Base-by-base conservation (phyloP, 2,113 vertebrate genomes). In the Megaptera novaeangliae region DNA sequence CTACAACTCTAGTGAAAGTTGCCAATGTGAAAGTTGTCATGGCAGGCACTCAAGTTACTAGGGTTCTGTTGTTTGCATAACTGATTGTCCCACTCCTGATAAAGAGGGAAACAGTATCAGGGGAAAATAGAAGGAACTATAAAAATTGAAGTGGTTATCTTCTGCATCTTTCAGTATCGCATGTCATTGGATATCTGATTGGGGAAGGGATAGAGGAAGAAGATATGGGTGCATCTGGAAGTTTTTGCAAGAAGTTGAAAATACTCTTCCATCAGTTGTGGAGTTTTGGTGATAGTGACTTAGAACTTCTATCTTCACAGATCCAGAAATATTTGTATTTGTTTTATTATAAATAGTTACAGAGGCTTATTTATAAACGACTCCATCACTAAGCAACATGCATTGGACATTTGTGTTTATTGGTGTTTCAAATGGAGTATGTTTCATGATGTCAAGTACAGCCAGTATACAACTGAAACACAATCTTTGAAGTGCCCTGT, bases 1-100 rank as follows among this genome's bases (percentile, higher is more conserved):
- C 95, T 84, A 90, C 74, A 92, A 63, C 96, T 96, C 91, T 94
- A 59, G 74, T 44, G 68, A 69, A 61, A 90, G 83, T 59, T 69
- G 78, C 96, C 96, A 96, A 27, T 29, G 44, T 41, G 41, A 59
- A 77, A n/a, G 10, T 44, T 44, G 41, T 83, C 83, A 87, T 14
- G n/a, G 66, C 44, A 75, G 84, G 34, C 74, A 31, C 74, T 92
- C 57, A 83, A 78, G 68, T 95, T 88, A 52, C 93, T 34, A 34
- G 66, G 75, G 44, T 77, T 82, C 36, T 29, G n/a, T 13, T 59
- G 89, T 87, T 92, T 92, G 44, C 2, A 17, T 92, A 95, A 96
- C 91, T 77, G 86, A 90, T 66, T 49, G 39, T 84, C 36, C 41
- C 34, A 84, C 29, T 92, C 78, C 72, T 64, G 49, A 31, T 57